Evolutionary conservation across 2,888 invertebrate species (phyloP).

Genomic region (Drosophila monieri): DNA sequence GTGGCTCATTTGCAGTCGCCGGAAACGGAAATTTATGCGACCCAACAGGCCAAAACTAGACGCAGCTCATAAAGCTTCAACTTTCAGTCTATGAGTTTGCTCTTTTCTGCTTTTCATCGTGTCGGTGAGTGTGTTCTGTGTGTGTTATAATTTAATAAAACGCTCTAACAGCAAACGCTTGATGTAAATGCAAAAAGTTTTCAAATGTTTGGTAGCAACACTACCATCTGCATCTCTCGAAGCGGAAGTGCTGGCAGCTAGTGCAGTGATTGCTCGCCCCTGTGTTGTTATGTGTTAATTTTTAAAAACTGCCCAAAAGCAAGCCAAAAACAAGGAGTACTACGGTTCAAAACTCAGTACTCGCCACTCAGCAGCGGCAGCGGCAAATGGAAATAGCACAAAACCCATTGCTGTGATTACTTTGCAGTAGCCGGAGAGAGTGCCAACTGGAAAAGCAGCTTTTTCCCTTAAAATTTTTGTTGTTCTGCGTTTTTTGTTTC

Average conservation of each 20-base stretch:
- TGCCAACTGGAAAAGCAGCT: constrained; percentile 20
- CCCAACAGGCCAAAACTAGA: constrained; percentile 52
- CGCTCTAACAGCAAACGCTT: constrained; percentile 72
- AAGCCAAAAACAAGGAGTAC: constrained; percentile 17
- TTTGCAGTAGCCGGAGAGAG: constrained; percentile 45
- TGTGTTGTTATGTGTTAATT: constrained; percentile 64
- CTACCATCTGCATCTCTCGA: constrained; percentile 26
- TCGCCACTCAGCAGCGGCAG: neutral
- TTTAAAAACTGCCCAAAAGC: constrained; percentile 75
- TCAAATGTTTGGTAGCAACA: constrained; percentile 68
- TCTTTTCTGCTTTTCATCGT: neutral
- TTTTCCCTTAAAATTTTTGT: constrained; percentile 6
- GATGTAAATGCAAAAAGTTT: constrained; percentile 78
- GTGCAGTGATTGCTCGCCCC: constrained; percentile 60
- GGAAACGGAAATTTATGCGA: constrained; percentile 68
- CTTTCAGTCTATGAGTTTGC: constrained; percentile 41
- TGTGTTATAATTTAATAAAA: constrained; percentile 73
- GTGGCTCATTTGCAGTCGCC: constrained; percentile 68
- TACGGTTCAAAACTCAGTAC: constrained; percentile 56
- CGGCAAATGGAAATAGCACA: constrained; percentile 69
- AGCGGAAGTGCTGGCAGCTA: constrained; percentile 68
- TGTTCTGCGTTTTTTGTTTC: constrained; percentile 3
- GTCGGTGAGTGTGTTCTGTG: constrained; percentile 2
- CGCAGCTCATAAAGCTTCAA: constrained; percentile 48
- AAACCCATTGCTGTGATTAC: constrained; percentile 75